These are phyloP conservation scores for Drosophila mimica DNA, from an alignment of 2,888 invertebrate genomes.

Conservation along the genomic window DNA sequence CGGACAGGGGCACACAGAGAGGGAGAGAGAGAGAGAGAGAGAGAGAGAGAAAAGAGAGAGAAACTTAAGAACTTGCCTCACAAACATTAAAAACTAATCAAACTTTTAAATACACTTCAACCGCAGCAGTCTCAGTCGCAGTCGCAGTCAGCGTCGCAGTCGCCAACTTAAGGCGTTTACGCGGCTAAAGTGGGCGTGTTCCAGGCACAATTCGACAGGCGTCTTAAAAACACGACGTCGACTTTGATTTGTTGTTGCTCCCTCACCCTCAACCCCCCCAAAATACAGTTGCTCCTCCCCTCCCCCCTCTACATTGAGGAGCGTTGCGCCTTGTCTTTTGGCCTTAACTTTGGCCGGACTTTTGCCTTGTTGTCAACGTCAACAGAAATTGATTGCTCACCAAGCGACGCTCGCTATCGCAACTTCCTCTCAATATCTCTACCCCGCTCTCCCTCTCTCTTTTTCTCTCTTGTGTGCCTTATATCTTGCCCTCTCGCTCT, in stretches of 20 bases:
- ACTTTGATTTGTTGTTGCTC: slow-evolving; percentile 75
- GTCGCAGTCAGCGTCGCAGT: not conserved
- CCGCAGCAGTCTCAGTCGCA: slow-evolving; percentile 55
- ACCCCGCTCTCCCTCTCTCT: not conserved
- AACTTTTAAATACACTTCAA: slow-evolving; percentile 82
- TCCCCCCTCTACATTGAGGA: not conserved
- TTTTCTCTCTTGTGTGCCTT: not conserved
- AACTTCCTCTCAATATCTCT: not conserved
- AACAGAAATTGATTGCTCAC: slow-evolving; percentile 80
- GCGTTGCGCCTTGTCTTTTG: slow-evolving; percentile 47
- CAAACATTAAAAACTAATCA: slow-evolving; percentile 81
- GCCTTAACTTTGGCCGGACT: slow-evolving; percentile 78
- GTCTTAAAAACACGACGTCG: slow-evolving; percentile 71
- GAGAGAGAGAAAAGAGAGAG: slow-evolving; percentile 1
- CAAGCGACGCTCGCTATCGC: slow-evolving; percentile 45
- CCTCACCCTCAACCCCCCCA: slow-evolving; percentile 1
- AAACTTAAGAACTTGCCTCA: slow-evolving; percentile 50
- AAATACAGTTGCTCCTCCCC: not conserved
- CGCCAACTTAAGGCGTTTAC: slow-evolving; percentile 67
- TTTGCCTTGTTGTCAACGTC: slow-evolving; percentile 80
- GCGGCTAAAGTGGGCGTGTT: slow-evolving; percentile 43
- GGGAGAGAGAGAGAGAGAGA: not conserved
- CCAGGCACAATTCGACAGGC: slow-evolving; percentile 73
- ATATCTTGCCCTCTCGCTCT: not conserved
- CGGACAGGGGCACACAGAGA: not conserved